Evolutionary conservation across 1,140 invertebrate species (phyloP), one percentile per base, ranked within the genome.

Genomic region (Magallana angulata): DNA sequence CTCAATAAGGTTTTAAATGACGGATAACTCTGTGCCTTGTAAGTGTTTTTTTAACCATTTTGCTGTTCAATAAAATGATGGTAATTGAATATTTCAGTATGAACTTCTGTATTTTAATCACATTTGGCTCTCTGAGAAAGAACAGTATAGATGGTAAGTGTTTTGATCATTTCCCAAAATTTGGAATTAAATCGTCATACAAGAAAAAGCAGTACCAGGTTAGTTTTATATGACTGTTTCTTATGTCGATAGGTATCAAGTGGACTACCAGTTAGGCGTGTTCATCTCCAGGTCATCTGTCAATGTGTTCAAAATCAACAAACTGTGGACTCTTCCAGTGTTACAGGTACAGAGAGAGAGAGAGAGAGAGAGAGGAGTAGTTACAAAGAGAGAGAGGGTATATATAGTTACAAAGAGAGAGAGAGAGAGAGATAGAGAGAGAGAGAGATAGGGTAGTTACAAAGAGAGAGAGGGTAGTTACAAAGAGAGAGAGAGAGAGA

Each of bases 191-290:
- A 16, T 64, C 18, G 6, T 16, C 62, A 64, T 64, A 2, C 18
- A 64, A 16, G 62, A 16, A 14, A 16, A 16, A 16, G 18, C 14
- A 2, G 18, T 16, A 16, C 62, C 14, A 64, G 14, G 14, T 16
- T 16, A 16, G 14, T 7, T 64, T 64, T 16, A 64, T 64, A 18
- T 64, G 14, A 64, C 18, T 36, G 18, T 18, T 71, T 76, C 57
- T 85, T 24, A 24, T 24, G 24, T 24, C 1, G 24, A 24, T 24
- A 95, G 94, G 94, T 96, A 97, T 16, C 97, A 97, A 94, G 97
- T 97, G 9, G 96, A 96, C 81, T 98, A 98, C 94, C 98, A 98
- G 94, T 95, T 98, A 83, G 98, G 97, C n/a, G 98, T 98, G 0
- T 97, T 98, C 89, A 96, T 98, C 62, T 98, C 97, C 0, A 96